These are phyloP conservation scores for Morbakka virulenta DNA, from an alignment of 30 jellyfish, hydroid and myxozoan genomes.

Conservation along the genomic window DNA sequence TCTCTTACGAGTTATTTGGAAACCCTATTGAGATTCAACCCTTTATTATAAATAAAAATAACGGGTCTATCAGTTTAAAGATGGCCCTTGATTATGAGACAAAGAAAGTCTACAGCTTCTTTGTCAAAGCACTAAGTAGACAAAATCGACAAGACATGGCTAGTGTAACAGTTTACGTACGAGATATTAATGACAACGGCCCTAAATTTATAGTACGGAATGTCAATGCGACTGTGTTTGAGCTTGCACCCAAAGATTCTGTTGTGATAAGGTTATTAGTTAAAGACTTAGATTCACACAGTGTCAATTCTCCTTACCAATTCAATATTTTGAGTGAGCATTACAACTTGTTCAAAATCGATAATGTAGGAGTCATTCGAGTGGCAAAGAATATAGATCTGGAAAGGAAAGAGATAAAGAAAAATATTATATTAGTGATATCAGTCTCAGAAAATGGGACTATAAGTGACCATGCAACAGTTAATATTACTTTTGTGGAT, in stretches of 20 bases:
- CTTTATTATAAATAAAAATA: conserved; percentile 11
- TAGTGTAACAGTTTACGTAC: conserved; percentile 38
- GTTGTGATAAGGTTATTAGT: conserved; percentile 9
- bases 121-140: conserved; percentile 36
- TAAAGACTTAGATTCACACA: conserved; percentile 32
- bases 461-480: background rate
- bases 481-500: background rate
- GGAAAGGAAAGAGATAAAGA: conserved; percentile 21
- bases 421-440: conserved; percentile 37
- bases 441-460: conserved; percentile 50
- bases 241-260: conserved; percentile 13
- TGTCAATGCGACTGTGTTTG: conserved; percentile 16
- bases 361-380: conserved; percentile 51
- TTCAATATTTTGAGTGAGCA: conserved; percentile 26
- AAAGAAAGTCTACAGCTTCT: conserved; percentile 40
- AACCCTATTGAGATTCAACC: conserved; percentile 34
- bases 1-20: conserved; percentile 8
- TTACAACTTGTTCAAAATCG: conserved; percentile 41
- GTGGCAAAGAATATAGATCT: conserved; percentile 40
- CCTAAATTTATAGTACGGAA: conserved; percentile 25
- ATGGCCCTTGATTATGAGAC: conserved; percentile 52
- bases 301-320: conserved; percentile 2
- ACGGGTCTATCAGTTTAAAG: conserved; percentile 27
- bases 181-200: conserved; percentile 53
- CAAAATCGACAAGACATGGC: conserved; percentile 47